Base-by-base conservation (phyloP, 2,888 invertebrate species). In the Drosophila lutescens region DNA sequence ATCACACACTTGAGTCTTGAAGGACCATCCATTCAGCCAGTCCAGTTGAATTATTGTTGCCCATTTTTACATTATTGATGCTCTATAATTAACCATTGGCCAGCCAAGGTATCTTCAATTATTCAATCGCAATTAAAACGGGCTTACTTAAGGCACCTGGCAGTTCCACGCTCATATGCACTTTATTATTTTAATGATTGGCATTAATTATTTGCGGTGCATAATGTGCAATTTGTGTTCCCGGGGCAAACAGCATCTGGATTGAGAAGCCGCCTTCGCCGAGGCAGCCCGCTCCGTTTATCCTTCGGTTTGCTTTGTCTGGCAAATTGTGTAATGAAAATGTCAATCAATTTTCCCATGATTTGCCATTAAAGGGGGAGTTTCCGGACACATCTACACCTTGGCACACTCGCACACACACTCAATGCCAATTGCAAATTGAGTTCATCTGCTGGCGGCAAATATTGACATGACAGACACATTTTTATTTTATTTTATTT, bases 331-430 rank as follows among this genome's bases (percentile, higher is more conserved):
- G 77, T 88, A 88, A 90, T 87, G 85, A 88, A 89, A 86, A 87
- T 90, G 90, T 87, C 88, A 90, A 89, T 89, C 88, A 89, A 89
- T 89, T 89, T 87, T 90, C 80, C 83, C 86, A 88, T 87, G 90
- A 87, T 89, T 90, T 88, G 82, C 80, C 80, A 74, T 77, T 79
- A 77, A 88, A 0, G 4, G 34, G 34, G 41, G 32, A n/a, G 41
- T 41, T 41, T 54, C 55, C 55, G 55, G 66, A 23, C 55, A 36
- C 55, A 41, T 66, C 67, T 67, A 66, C 66, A 66, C 66, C 66
- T 67, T 71, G 7, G 57, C 61, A 23, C 54, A 74, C 68, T 62
- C 68, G 62, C 56, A 41, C 47, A 53, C 47, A 53, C 13, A 55
- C 80, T 82, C 85, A 77, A 85, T 79, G 84, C 77, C 84, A 86